These are phyloP conservation scores for Encarsia formosa DNA, from an alignment of 2,888 invertebrate species.

Conservation along the genomic window DNA sequence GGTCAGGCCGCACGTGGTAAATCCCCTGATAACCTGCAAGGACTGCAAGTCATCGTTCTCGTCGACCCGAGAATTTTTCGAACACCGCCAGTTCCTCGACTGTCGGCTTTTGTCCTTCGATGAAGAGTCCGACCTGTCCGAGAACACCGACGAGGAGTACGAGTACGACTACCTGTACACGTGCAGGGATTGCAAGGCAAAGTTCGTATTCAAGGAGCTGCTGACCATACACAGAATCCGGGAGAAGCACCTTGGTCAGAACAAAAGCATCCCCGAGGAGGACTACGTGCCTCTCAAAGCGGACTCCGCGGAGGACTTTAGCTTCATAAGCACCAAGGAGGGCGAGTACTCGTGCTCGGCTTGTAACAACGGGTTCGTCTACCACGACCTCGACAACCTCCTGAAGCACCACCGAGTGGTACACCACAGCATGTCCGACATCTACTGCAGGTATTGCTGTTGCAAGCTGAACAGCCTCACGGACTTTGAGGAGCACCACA, in stretches of 20 bases:
- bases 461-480: slow-evolving; percentile 1
- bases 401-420: slow-evolving; percentile 14
- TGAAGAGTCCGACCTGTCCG: slow-evolving; percentile 16
- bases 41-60: slow-evolving; percentile 14
- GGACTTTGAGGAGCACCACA: slow-evolving; percentile 19
- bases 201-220: slow-evolving; percentile 24
- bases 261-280: background rate
- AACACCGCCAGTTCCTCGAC: slow-evolving; percentile 14
- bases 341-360: slow-evolving; percentile 10
- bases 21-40: slow-evolving; percentile 16
- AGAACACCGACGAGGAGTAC: slow-evolving; percentile 21
- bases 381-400: slow-evolving; percentile 17
- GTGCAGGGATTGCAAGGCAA: slow-evolving; percentile 24
- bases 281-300: background rate
- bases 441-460: slow-evolving; percentile 20
- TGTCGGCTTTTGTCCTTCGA: background rate
- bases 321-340: slow-evolving; percentile 6
- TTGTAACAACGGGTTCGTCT: slow-evolving; percentile 10
- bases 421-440: background rate
- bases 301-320: slow-evolving; percentile 9
- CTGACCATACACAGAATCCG: slow-evolving; percentile 17
- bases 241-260: slow-evolving; percentile 30
- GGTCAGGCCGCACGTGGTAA: no score
- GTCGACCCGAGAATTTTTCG: slow-evolving; percentile 10
- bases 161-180: slow-evolving; percentile 21